Evolutionary conservation across 2,888 invertebrate species (phyloP), one percentile per base, ranked within the genome.

Genomic region (Erebia epiphron): DNA sequence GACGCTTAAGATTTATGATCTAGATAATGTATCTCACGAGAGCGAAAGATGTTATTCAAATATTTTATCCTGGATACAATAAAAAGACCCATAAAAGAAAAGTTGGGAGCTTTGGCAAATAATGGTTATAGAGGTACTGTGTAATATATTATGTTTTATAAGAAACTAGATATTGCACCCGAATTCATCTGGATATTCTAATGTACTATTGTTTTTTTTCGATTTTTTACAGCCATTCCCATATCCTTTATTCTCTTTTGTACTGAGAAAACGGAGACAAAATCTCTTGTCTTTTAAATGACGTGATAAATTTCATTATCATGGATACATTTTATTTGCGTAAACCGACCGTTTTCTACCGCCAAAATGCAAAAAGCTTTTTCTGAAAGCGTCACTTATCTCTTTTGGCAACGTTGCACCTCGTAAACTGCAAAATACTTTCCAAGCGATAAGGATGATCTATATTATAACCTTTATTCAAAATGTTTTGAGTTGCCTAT

Each of bases 1-100:
- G 16, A 13, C 61, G 26, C 14, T 62, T 62, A 62, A 62, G 62
- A 49, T 62, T 62, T 62, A 62, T 62, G 46, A 21, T 62, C 46
- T 62, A 62, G 62, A 62, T 62, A 62, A 62, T 35, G 35, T 35
- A 62, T 62, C 49, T 46, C 18, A 13, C 21, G 14, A 62, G 8
- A n/a, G 43, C 16, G 60, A 46, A 46, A 18, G 13, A 18, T 46
- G 61, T 13, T 62, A 62, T 21, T 62, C 46, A 62, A 62, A 49
- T 62, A 62, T 62, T 49, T 61, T 62, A 62, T 49, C 43, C 61
- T 16, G 61, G 5, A 46, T 16, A 43, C 43, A 43, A 43, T 43
- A 61, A 43, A 61, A 5, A 18, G 43, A 9, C 18, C 41, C 61
- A 43, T 61, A 61, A 61, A 61, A 61, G 16, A 26, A 61, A 60